These are phyloP conservation scores for Myopa tessellatipennis DNA, from an alignment of 2,888 invertebrate genomes.

Conservation along the genomic window DNA sequence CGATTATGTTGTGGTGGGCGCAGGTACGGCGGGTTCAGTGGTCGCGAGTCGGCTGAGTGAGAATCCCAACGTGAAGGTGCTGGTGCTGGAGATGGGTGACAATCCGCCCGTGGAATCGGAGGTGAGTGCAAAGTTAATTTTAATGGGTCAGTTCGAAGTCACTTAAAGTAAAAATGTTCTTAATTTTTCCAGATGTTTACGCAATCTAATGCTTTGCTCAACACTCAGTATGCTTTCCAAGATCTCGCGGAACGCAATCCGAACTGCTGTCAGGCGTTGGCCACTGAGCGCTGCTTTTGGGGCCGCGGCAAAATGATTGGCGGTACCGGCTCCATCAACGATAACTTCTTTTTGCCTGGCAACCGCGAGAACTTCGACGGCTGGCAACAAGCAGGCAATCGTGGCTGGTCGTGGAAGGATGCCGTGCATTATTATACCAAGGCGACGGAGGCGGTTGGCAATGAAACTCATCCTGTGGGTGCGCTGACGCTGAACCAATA, in stretches of 20 bases:
- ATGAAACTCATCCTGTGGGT: constrained; percentile 68
- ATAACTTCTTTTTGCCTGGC: constrained; percentile 74
- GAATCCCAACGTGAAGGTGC: constrained; percentile 76
- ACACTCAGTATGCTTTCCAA: constrained; percentile 56
- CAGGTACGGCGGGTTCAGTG: constrained; percentile 74
- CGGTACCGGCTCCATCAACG: constrained; percentile 73
- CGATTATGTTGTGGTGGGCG: constrained; percentile 73
- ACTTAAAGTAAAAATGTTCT: neutral
- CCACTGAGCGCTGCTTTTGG: constrained; percentile 67
- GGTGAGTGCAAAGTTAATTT: constrained; percentile 56
- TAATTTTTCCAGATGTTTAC: constrained; percentile 52
- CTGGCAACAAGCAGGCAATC: constrained; percentile 71
- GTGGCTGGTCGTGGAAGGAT: constrained; percentile 72
- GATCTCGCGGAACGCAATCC: constrained; percentile 56
- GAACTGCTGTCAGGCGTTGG: constrained; percentile 56
- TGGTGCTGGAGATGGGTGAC: constrained; percentile 83
- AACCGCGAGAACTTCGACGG: constrained; percentile 70
- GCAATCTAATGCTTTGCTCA: constrained; percentile 52
- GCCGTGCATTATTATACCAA: constrained; percentile 69
- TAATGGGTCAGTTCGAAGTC: neutral
- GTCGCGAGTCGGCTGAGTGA: constrained; percentile 78
- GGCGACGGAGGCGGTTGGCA: constrained; percentile 65
- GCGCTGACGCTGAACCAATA: constrained; percentile 67
- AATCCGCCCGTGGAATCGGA: constrained; percentile 70
- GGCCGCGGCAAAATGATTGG: constrained; percentile 76